Conservation (phyloP, 2,113 vertebrate species). For the Chloebia gouldiae region DNA sequence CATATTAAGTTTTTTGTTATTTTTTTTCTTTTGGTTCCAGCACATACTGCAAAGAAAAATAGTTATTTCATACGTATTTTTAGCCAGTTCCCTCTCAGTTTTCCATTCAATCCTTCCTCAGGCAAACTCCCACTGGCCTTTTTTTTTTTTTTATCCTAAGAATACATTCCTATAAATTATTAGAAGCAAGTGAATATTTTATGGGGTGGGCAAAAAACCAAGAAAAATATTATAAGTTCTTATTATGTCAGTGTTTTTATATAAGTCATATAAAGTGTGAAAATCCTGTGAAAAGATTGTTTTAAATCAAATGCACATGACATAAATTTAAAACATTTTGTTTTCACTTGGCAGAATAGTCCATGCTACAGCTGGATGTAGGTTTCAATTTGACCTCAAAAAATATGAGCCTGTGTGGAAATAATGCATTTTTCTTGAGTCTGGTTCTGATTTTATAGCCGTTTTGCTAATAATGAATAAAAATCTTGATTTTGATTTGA, state of each 20-base stretch:
- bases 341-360: neutral
- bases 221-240: constrained; percentile 17
- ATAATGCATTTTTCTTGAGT: neutral
- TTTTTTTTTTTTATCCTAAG: neutral
- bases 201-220: neutral
- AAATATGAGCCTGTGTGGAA: neutral
- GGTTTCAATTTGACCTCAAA: neutral
- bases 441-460: neutral
- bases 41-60: neutral
- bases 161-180: neutral
- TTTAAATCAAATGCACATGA: constrained; percentile 28
- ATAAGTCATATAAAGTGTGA: constrained; percentile 8
- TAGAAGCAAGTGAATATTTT: constrained; percentile 16
- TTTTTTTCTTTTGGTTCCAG: neutral
- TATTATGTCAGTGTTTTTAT: constrained; percentile 8
- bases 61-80: neutral
- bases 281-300: neutral
- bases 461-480: neutral
- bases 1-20: neutral
- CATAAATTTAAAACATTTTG: neutral
- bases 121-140: neutral
- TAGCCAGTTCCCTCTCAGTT: neutral
- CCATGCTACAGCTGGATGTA: neutral
- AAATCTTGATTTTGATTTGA: neutral
- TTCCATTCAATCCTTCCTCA: neutral